phyloP scores from a whole-genome alignment of 2,797 vertebrate species.

The Sardinella longiceps region DNA sequence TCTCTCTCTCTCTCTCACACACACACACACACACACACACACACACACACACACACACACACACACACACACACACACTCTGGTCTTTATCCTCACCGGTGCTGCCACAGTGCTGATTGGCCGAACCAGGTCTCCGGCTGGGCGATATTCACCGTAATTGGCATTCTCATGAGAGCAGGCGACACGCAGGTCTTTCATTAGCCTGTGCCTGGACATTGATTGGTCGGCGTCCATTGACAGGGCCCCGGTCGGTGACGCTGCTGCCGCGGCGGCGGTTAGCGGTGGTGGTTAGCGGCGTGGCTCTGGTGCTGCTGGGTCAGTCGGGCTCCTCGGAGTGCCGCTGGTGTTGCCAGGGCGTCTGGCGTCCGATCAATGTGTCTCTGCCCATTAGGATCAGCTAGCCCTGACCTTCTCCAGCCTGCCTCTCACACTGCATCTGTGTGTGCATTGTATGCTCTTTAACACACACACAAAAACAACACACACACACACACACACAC shows the following conservation, averaged over 20 bases:
- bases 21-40: background rate
- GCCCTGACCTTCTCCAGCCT: slow-evolving; percentile 1
- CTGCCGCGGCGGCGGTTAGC: background rate
- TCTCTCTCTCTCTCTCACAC: background rate
- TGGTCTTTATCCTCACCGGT: background rate
- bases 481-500: background rate
- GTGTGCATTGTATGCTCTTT: background rate
- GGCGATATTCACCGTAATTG: slow-evolving; percentile 28
- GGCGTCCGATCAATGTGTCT: background rate
- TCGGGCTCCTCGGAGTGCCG: background rate
- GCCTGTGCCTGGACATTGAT: slow-evolving; percentile 23
- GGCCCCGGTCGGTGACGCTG: background rate
- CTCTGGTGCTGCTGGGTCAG: background rate
- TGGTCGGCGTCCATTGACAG: background rate
- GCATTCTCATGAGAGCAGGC: slow-evolving; percentile 31
- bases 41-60: background rate
- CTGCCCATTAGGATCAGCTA: slow-evolving; percentile 20
- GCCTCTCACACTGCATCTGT: background rate
- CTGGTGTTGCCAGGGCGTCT: slow-evolving; percentile 4
- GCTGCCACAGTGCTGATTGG: background rate
- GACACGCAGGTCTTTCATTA: slow-evolving; percentile 27
- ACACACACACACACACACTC: background rate
- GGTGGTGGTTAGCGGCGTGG: background rate
- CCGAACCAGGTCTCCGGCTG: background rate
- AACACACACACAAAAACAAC: background rate